Percentiles rank a stretch among this genome's conserved stretches.
These are phyloP conservation scores for Galemys pyrenaicus DNA, from an alignment of 2,113 vertebrate species.

Conservation along the genomic window DNA sequence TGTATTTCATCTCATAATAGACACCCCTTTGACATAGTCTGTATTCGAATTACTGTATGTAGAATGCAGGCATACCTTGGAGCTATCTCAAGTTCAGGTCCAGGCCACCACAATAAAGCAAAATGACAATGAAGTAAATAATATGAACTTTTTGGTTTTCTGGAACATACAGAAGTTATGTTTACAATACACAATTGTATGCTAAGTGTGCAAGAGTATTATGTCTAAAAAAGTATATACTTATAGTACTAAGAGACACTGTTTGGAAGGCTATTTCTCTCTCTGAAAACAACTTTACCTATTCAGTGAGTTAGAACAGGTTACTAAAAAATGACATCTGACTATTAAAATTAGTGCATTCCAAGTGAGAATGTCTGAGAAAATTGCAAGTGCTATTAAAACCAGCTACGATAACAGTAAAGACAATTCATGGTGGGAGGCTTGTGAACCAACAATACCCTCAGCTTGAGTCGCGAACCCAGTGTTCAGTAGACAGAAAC, in stretches of 20 bases:
- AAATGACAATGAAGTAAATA: background rate
- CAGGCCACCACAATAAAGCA: background rate
- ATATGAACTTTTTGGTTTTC: background rate
- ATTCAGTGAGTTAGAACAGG: background rate
- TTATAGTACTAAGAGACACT: background rate
- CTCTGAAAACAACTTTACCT: background rate
- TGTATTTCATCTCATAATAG: background rate
- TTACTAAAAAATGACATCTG: conserved; percentile 8
- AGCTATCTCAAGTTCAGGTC: background rate
- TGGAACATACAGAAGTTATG: background rate
- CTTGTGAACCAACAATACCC: background rate
- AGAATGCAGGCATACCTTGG: background rate
- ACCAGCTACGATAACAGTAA: conserved; percentile 22
- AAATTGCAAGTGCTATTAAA: conserved; percentile 41
- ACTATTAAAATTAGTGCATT: conserved; percentile 23
- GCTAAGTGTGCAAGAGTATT: background rate
- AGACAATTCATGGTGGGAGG: conserved; percentile 2
- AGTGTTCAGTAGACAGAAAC: background rate
- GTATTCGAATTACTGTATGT: background rate
- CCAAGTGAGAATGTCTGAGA: background rate
- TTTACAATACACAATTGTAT: background rate
- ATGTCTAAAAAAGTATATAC: background rate
- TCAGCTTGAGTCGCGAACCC: background rate
- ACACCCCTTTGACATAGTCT: background rate
- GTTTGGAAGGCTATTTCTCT: background rate